phyloP scores from a whole-genome alignment of 1,140 invertebrate species.

The Drosophila erecta region DNA sequence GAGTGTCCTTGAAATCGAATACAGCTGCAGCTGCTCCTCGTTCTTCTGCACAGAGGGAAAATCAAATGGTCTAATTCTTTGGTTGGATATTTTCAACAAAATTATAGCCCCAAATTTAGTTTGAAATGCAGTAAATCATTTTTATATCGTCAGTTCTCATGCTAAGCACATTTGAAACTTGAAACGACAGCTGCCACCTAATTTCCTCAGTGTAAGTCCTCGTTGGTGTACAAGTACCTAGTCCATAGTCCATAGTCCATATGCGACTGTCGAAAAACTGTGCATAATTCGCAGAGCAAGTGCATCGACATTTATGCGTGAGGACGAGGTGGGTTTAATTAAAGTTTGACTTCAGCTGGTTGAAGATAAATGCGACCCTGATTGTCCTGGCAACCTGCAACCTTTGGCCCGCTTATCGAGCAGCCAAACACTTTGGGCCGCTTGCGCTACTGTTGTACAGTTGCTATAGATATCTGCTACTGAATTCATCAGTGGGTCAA shows the following conservation, averaged over 20 bases:
- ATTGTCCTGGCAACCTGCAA: conserved; percentile 28
- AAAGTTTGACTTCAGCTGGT: conserved; percentile 21
- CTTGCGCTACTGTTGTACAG: not conserved
- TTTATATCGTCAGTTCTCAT: too few species aligned
- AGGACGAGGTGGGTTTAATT: conserved; percentile 31
- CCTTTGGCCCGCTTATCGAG: conserved; percentile 24
- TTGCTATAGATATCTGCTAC: not conserved
- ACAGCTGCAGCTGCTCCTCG: conserved; percentile 43
- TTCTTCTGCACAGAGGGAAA: conserved; percentile 24
- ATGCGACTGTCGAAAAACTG: conserved; percentile 21
- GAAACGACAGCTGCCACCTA: too few species aligned
- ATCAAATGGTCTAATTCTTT: not conserved
- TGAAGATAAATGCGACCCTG: conserved; percentile 9
- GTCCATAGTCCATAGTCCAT: not conserved
- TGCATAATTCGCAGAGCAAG: conserved; percentile 43
- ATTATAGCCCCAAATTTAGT: too few species aligned
- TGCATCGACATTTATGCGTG: conserved; percentile 32
- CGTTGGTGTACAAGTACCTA: conserved; percentile 1
- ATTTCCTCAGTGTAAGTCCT: conserved; percentile 2
- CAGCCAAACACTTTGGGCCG: conserved; percentile 1
- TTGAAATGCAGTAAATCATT: too few species aligned
- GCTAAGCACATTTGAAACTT: too few species aligned
- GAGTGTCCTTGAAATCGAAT: conserved; percentile 73
- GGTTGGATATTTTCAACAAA: too few species aligned
- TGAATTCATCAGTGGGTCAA: conserved; percentile 8